phyloP scores from a whole-genome alignment of 2,888 invertebrate genomes.

The Bugulina stolonifera region DNA sequence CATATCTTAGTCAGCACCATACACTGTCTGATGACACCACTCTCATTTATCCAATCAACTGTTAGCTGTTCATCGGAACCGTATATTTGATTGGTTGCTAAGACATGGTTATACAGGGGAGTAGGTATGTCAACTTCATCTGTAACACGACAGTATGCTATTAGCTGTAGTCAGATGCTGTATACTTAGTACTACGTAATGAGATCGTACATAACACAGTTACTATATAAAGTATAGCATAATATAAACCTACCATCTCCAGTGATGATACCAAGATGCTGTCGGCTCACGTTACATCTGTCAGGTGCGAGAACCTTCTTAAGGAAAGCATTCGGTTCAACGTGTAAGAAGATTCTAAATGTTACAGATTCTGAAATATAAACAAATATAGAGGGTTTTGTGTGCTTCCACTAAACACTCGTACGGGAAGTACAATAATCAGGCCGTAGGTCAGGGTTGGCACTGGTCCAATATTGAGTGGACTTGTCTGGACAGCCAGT shows the following conservation, averaged over 20 bases:
- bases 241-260: background rate
- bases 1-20: conserved; percentile 20
- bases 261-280: background rate
- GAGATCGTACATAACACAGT: too few species aligned
- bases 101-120: background rate
- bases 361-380: background rate
- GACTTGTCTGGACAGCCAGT: too few species aligned
- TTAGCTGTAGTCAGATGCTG: too few species aligned
- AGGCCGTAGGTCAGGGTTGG: too few species aligned
- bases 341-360: background rate
- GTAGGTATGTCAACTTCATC: background rate
- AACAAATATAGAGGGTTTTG: too few species aligned
- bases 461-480: too few species aligned
- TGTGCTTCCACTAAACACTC: too few species aligned
- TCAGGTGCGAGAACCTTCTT: background rate
- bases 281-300: background rate
- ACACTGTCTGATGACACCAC: conserved; percentile 7
- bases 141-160: background rate
- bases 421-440: too few species aligned
- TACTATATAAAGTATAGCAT: too few species aligned
- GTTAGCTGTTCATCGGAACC: conserved; percentile 10
- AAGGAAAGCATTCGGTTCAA: background rate
- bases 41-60: conserved; percentile 25
- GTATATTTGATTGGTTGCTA: conserved; percentile 13
- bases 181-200: too few species aligned